Evolutionary conservation across 2,888 invertebrate genomes (phyloP).

Genomic region (Drosophila neonasuta): DNA sequence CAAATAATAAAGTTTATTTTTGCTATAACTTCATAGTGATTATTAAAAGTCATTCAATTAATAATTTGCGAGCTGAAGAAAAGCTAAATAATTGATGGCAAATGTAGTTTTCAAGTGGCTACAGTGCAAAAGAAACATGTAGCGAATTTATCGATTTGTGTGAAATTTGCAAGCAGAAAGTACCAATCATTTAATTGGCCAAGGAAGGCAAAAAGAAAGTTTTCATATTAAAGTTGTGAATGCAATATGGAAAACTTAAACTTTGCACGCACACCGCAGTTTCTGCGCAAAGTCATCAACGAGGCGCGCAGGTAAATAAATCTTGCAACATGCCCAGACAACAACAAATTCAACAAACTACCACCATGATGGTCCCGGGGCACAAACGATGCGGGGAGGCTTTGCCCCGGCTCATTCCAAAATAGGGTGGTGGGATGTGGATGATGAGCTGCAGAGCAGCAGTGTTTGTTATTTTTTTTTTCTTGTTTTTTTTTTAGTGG

Average conservation of each 20-base stretch:
- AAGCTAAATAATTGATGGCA: constrained; percentile 12
- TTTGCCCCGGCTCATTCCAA: constrained; percentile 9
- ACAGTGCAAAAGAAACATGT: constrained; percentile 24
- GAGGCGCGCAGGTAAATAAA: constrained; percentile 78
- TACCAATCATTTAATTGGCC: constrained; percentile 48
- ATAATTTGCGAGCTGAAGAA: constrained; percentile 14
- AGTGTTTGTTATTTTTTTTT: constrained; percentile 10
- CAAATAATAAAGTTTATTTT: constrained; percentile 28
- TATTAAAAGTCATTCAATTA: constrained; percentile 13
- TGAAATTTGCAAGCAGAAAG: constrained; percentile 58
- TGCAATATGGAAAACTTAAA: constrained; percentile 80
- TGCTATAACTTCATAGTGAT: constrained; percentile 21
- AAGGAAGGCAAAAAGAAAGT: constrained; percentile 58
- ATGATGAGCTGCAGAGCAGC: constrained; percentile 31
- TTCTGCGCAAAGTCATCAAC: constrained; percentile 81
- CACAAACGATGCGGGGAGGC: constrained; percentile 24
- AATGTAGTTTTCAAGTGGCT: background rate
- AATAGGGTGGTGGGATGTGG: constrained; percentile 47
- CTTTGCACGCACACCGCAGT: constrained; percentile 80
- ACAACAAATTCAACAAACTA: constrained; percentile 36
- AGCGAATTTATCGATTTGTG: constrained; percentile 66
- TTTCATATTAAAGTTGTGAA: constrained; percentile 53
- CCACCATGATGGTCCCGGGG: constrained; percentile 34
- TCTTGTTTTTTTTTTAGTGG: constrained; percentile 23
- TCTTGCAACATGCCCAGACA: constrained; percentile 32